phyloP scores from a whole-genome alignment of 2,888 invertebrate genomes.

The Amblyjoppa fuscipennis region DNA sequence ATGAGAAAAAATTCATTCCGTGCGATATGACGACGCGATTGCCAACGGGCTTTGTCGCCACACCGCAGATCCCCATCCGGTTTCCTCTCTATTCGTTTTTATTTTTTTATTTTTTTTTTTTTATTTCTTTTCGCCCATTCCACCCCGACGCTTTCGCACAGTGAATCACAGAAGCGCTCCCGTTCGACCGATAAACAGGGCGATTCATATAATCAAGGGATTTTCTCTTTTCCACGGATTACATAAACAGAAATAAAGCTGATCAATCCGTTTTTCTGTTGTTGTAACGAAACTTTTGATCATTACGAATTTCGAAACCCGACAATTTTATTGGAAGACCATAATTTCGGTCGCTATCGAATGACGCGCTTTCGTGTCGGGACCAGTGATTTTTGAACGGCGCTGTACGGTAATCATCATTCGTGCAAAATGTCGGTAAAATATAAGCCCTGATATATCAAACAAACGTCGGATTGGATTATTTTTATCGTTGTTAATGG shows the following conservation, averaged over 20 bases:
- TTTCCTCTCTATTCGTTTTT: constrained; percentile 40
- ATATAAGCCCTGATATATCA: constrained; percentile 80
- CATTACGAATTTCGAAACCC: not conserved
- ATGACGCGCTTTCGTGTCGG: not conserved
- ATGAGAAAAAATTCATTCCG: constrained; percentile 30
- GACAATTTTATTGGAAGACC: not conserved
- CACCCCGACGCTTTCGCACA: constrained; percentile 12
- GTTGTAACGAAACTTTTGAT: not conserved
- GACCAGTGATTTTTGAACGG: not conserved
- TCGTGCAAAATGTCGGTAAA: constrained; percentile 28
- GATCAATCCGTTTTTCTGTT: not conserved
- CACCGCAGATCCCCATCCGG: constrained; percentile 37
- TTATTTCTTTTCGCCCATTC: constrained; percentile 19
- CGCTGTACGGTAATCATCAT: constrained; percentile 33
- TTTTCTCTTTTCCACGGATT: not conserved
- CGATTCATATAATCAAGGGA: constrained; percentile 26
- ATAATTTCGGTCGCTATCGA: not conserved
- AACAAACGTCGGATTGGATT: constrained; percentile 83
- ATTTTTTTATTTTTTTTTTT: constrained; percentile 4
- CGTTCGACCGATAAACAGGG: constrained; percentile 17
- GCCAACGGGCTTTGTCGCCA: constrained; percentile 32
- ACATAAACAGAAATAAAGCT: not conserved
- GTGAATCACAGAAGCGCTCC: constrained; percentile 33
- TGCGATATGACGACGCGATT: constrained; percentile 32
- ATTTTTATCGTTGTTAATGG: constrained; percentile 84